Evolutionary conservation across 1,140 invertebrate genomes (phyloP).

Genomic region (Cryptotermes secundus): DNA sequence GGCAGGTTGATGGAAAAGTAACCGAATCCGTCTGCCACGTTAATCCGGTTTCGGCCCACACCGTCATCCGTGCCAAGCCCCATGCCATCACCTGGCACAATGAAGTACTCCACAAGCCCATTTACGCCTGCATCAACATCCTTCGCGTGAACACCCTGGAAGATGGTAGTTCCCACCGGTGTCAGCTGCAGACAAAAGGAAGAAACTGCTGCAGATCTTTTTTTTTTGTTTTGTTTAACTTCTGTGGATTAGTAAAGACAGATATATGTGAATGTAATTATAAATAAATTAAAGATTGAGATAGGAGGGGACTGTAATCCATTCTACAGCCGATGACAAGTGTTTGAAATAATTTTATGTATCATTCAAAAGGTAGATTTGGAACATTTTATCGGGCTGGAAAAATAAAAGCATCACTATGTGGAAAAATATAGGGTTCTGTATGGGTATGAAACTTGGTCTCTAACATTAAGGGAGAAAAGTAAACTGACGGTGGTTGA

Average conservation of each 20-base stretch:
- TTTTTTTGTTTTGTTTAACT: slow-evolving; percentile 24
- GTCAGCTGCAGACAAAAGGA: slow-evolving; percentile 64
- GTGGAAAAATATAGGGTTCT: too few species aligned
- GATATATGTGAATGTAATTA: slow-evolving; percentile 22
- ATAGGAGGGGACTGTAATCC: too few species aligned
- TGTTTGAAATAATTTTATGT: too few species aligned
- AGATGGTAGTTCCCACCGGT: slow-evolving; percentile 83
- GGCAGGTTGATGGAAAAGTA: slow-evolving; percentile 83
- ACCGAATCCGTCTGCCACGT: slow-evolving; percentile 75
- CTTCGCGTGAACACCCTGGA: slow-evolving; percentile 76
- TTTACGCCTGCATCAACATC: slow-evolving; percentile 87
- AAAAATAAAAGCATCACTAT: too few species aligned
- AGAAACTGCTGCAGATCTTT: background rate
- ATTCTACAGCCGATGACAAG: too few species aligned
- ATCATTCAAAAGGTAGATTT: too few species aligned
- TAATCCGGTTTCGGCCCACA: slow-evolving; percentile 55
- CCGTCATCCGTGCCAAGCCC: slow-evolving; percentile 60
- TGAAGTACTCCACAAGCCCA: slow-evolving; percentile 79
- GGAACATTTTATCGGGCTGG: too few species aligned
- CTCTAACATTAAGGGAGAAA: too few species aligned
- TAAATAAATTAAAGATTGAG: background rate
- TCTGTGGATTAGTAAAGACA: slow-evolving; percentile 6
- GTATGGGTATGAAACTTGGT: too few species aligned
- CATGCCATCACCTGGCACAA: slow-evolving; percentile 57
- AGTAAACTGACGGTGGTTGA: too few species aligned